A percentile compares a stretch with the other conserved stretches of the same genome.
Evolutionary conservation across 2,888 invertebrate species (phyloP).

Genomic region (Rhogogaster chlorosoma): DNA sequence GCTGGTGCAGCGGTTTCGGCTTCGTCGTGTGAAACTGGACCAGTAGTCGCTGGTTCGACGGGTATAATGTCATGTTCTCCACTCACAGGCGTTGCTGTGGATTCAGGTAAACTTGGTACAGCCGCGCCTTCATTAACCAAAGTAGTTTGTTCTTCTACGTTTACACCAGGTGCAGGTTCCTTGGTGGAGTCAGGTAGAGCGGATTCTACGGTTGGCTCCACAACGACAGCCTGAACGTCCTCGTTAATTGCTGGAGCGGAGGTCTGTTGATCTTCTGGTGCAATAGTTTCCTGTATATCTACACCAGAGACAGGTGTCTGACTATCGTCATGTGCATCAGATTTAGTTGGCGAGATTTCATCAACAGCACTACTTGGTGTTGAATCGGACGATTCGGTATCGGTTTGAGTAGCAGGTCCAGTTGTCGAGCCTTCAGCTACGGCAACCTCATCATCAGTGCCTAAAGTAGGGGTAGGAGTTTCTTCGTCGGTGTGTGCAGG

Average conservation of each 20-base stretch:
- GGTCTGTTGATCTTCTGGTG: constrained; percentile 36
- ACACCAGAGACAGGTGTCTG: neutral
- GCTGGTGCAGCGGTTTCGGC: constrained; percentile 43
- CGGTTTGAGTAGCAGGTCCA: neutral
- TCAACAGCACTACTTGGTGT: constrained; percentile 3
- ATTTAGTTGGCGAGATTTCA: constrained; percentile 12
- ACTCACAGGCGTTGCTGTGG: neutral
- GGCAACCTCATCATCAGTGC: neutral
- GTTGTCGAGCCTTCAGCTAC: neutral
- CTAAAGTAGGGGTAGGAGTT: neutral
- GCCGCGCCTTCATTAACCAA: constrained; percentile 48
- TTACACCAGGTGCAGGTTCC: constrained; percentile 58
- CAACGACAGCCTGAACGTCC: constrained; percentile 10
- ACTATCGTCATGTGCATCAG: neutral
- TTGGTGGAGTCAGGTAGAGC: constrained; percentile 57
- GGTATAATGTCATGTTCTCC: constrained; percentile 38
- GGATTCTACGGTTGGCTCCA: constrained; percentile 51
- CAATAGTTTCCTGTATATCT: neutral
- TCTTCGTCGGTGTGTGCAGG: neutral
- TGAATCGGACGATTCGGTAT: neutral
- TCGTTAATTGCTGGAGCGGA: constrained; percentile 51
- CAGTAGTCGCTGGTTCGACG: constrained; percentile 32
- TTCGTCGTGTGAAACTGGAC: constrained; percentile 15
- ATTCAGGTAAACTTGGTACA: constrained; percentile 59
- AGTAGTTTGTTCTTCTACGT: constrained; percentile 62